These are phyloP conservation scores for Papilio xuthus DNA, from an alignment of 1,140 invertebrate genomes.

Conservation along the genomic window DNA sequence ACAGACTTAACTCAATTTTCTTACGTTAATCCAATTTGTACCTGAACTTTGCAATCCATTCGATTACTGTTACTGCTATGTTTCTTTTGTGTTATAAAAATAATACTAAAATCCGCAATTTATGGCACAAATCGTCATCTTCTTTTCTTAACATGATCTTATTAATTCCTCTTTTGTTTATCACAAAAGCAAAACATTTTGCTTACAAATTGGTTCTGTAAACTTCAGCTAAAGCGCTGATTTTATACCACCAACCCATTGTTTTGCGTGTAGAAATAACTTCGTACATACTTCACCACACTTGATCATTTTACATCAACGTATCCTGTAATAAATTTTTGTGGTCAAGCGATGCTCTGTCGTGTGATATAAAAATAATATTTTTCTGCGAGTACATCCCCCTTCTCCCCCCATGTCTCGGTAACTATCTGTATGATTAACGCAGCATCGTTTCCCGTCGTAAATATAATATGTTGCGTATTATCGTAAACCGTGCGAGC, in stretches of 20 bases:
- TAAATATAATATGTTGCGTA: slow-evolving; percentile 36
- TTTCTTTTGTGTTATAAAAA: neutral
- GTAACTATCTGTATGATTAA: slow-evolving; percentile 34
- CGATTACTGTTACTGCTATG: neutral
- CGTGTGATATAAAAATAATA: neutral
- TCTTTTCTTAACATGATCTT: neutral
- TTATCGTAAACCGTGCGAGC: slow-evolving; percentile 35
- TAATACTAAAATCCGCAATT: neutral
- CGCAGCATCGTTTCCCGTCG: slow-evolving; percentile 32
- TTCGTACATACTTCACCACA: neutral
- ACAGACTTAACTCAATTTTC: neutral
- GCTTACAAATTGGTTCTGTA: too few species aligned
- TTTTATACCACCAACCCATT: too few species aligned
- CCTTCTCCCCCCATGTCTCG: neutral
- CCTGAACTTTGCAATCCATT: neutral
- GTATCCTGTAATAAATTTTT: neutral
- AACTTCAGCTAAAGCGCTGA: too few species aligned
- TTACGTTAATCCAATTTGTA: neutral
- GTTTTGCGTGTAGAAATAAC: neutral
- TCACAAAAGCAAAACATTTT: too few species aligned
- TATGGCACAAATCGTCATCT: neutral
- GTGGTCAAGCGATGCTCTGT: neutral
- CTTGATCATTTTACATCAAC: neutral
- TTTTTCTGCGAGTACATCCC: neutral
- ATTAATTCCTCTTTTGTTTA: too few species aligned